Base-by-base conservation (phyloP, 2,888 invertebrate species). In the Monoplex corrugatus region DNA sequence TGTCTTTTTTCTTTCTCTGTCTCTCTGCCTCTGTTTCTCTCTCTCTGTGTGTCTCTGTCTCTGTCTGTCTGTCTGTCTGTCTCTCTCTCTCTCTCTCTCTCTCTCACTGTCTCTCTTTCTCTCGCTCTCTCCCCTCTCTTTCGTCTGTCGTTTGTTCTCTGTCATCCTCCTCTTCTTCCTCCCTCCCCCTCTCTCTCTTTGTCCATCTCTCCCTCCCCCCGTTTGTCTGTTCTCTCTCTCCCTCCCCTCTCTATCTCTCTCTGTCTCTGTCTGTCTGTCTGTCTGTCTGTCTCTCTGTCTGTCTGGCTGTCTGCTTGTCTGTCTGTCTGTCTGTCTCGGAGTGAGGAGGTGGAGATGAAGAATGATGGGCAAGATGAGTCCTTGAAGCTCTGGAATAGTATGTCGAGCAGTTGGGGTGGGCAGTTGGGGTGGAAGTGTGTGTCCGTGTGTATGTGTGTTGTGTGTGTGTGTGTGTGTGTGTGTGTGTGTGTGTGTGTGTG, bases 31-130 rank as follows among this genome's bases (percentile, higher is more conserved):
- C 5, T 75, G 35, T 13, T 32, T 75, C 75, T 13, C 35, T 75
- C 75, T 13, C 23, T 75, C 75, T 13, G 75, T 75, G 35, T 13
- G 35, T 75, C 75, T 13, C 35, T 75, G 35, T 35, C 35, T 75
- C 75, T 75, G 75, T 75, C 75, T 35, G 75, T 75, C 75, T 35
- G 75, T 23, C 75, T 35, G 75, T 75, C 75, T 35, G 75, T 75
- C 75, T 35, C 35, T 75, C 75, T 35, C 8, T 75, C 75, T 35
- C 35, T 75, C 75, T 35, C 8, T 75, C 75, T 75, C 35, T 75
- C 75, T 35, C 35, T 75, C 75, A 23, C 35, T 75, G 35, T 35
- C 35, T 75, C 75, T 35, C 35, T 75, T 35, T 35, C 35, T 75
- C 75, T 75, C 35, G n/a, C 75, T 8, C 35, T 75, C 75, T 35